These are phyloP conservation scores for Pogonus chalceus DNA, from an alignment of 1,140 invertebrate species.

Conservation along the genomic window DNA sequence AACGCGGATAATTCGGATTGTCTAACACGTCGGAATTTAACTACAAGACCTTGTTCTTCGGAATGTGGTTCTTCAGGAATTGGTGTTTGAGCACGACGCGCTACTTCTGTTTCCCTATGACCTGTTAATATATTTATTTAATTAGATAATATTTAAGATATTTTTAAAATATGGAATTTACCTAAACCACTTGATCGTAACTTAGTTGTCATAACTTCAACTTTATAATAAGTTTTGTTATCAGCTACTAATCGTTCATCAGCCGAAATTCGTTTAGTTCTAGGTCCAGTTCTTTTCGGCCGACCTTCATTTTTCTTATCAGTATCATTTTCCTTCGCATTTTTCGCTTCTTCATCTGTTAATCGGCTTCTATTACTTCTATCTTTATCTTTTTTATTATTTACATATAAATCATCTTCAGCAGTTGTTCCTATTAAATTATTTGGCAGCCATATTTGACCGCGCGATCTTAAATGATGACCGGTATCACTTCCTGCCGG, in stretches of 20 bases:
- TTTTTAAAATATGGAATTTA: too few relatives aligned
- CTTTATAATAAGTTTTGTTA: slow-evolving; percentile 60
- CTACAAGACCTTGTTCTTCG: slow-evolving; percentile 45
- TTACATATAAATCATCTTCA: slow-evolving; percentile 14
- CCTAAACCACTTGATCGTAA: slow-evolving; percentile 44
- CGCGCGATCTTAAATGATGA: slow-evolving; percentile 23
- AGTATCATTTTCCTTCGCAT: not conserved
- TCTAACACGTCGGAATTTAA: slow-evolving; percentile 61
- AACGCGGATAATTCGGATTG: slow-evolving; percentile 61
- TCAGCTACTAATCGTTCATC: slow-evolving; percentile 48
- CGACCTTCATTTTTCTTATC: not conserved
- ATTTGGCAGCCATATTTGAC: slow-evolving; percentile 15
- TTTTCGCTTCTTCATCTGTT: slow-evolving; percentile 8
- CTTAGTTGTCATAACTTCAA: slow-evolving; percentile 60
- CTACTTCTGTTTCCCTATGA: slow-evolving; percentile 25
- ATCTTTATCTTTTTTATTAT: slow-evolving; percentile 8
- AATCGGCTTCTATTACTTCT: slow-evolving; percentile 14
- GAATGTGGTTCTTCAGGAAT: slow-evolving; percentile 5
- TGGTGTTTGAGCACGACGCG: slow-evolving; percentile 14
- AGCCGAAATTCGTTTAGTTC: slow-evolving; percentile 39
- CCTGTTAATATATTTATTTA: too few relatives aligned
- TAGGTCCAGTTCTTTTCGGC: not conserved
- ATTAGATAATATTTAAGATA: too few relatives aligned
- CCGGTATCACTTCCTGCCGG: slow-evolving; percentile 20
- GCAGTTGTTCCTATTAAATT: slow-evolving; percentile 21